Base-by-base conservation (phyloP, 2,888 invertebrate species). In the Tupiocoris notatus region DNA sequence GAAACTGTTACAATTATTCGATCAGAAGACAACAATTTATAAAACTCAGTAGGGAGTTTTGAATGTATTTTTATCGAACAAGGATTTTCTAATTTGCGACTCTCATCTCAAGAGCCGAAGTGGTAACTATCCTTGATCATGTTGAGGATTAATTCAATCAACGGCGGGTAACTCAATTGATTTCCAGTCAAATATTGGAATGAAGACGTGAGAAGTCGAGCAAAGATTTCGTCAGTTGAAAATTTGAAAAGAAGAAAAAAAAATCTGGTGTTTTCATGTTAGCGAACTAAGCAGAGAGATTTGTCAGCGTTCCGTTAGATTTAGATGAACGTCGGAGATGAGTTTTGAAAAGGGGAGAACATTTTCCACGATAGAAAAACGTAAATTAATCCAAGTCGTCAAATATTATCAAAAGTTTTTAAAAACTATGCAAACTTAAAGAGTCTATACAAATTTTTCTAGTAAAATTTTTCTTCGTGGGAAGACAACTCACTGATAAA, bases 401-500 rank as follows among this genome's bases (percentile, higher is more conserved):
- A 39, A 39, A 39, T 39, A 39, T 39, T 39, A 39, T 39, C 39
- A 39, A 39, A 39, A 39, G 12, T 57, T 67, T 67, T 67, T 67
- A 67, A 76, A 76, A 77, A 64, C 75, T 77, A 77, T 77, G 76
- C 77, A 76, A 77, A 77, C 75, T 75, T 75, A 77, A 75, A 70
- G 54, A 70, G 39, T 59, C 23, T 57, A 61, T 70, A 24, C 57
- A 70, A 77, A 70, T 75, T 77, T 77, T 76, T 64, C 77, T 77
- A 77, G 71, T 76, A 71, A 64, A 63, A 68, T 71, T 77, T 75
- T 61, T 78, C 78, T 78, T 78, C 76, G 23, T 65, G 78, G 79
- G 79, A 79, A 79, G 79, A 79, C 79, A 75, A 78, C 68, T 74
- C 76, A 78, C 76, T 78, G 76, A 78, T 77, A 79, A 3, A 79